Evolutionary conservation across 2,797 vertebrate genomes (phyloP).

Genomic region (Halcyon leucocephala): DNA sequence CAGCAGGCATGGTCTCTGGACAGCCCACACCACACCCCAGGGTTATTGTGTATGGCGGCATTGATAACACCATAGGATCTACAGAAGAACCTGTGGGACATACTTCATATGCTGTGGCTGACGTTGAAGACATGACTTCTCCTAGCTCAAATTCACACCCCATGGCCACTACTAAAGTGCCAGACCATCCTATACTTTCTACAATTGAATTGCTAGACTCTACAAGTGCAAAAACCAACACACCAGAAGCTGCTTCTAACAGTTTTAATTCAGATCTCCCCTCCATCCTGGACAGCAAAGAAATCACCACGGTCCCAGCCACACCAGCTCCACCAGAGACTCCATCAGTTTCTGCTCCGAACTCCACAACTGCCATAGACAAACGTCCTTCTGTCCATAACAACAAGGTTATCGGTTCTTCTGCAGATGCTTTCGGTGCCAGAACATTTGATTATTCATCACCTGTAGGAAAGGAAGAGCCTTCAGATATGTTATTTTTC

Average conservation of each 20-base stretch:
- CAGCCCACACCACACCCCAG: background rate
- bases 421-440: background rate
- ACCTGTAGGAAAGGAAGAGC: background rate
- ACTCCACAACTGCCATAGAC: background rate
- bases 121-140: background rate
- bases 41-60: background rate
- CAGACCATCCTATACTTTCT: background rate
- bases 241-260: background rate
- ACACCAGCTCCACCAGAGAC: background rate
- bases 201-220: background rate
- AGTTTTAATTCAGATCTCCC: background rate
- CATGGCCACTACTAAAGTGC: background rate
- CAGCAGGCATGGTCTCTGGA: background rate
- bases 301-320: background rate
- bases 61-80: background rate
- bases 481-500: background rate
- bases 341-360: background rate
- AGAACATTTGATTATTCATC: background rate
- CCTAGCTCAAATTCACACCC: background rate
- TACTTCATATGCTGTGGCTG: accelerated
- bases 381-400: background rate
- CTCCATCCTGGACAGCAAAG: background rate
- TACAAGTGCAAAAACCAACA: background rate
- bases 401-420: background rate
- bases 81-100: background rate